phyloP scores from a whole-genome alignment of 1,140 invertebrate species.

The Hetaerina americana region DNA sequence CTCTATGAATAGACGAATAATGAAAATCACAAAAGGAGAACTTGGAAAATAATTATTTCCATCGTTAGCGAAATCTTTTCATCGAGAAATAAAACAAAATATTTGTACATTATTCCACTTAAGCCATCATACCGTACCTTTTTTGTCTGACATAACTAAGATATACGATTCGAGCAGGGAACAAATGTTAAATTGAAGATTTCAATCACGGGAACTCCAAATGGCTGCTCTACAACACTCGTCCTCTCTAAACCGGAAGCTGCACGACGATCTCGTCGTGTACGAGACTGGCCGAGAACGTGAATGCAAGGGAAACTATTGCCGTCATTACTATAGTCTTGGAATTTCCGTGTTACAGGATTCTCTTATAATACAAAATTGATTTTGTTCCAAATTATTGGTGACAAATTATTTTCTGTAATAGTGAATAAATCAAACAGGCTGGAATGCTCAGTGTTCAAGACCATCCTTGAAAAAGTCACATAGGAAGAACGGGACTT shows the following conservation, averaged over 20 bases:
- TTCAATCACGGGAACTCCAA: constrained; percentile 1
- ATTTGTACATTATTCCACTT: not conserved
- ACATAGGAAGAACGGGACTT: not conserved
- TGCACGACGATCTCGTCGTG: not conserved
- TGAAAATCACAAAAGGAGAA: not conserved
- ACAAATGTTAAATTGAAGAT: not conserved
- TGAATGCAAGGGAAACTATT: not conserved
- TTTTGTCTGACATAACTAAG: constrained; percentile 5
- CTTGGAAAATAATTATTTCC: not conserved
- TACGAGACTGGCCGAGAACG: not conserved
- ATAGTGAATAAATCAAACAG: not conserved
- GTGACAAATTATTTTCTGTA: not conserved
- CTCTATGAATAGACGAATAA: not conserved
- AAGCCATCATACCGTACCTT: constrained; percentile 4
- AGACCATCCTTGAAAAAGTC: not conserved
- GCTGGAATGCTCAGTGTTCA: not conserved
- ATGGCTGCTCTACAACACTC: constrained; percentile 3
- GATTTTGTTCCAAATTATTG: not conserved
- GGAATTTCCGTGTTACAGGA: not conserved
- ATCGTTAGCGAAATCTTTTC: not conserved
- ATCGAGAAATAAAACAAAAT: not conserved
- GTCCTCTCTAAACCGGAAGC: not conserved
- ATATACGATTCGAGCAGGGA: not conserved
- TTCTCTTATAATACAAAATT: not conserved
- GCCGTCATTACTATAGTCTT: not conserved